Base-by-base conservation (phyloP, 2,113 vertebrate species). In the Oncorhynchus clarkii region DNA sequence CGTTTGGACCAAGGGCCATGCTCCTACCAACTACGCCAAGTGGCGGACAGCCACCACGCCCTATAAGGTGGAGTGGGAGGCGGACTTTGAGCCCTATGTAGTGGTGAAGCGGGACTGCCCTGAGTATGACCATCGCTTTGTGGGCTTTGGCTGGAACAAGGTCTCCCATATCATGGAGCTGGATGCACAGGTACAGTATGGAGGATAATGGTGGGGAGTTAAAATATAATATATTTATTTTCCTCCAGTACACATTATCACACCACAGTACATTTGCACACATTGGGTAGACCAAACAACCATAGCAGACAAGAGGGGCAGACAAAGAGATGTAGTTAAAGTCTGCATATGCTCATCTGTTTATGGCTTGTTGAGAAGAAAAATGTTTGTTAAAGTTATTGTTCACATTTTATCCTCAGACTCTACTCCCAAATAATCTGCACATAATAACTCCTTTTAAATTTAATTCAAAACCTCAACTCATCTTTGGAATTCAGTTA, bases 71-170 rank as follows among this genome's bases (percentile, higher is more conserved):
- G 95, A 95, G 0, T 99, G 97, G 97, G 96, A 96, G 73, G 91
- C 94, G 0, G 94, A 98, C 89, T 99, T 98, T 0, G 97, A 99
- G 87, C 97, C 97, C 70, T 98, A 99, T 0, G 95, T 99, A 72
- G 96, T 98, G 87, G 96, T 99, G 84, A 93, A 94, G 11, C 92
- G 91, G 5, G 96, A 97, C 87, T 98, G 96, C 86, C 97, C 97
- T 1, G 95, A 81, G 84, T 99, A 99, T 0, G 97, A 99, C 83
- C 94, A 96, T 88, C 95, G 97, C 48, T 99, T 99, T 0, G 95
- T 97, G 81, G 97, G 97, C 88, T 99, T 99, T 60, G 97, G 97
- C 87, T 99, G 97, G 97, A 99, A 99, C 94, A 99, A 99, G 87
- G 97, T 97, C 80, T 96, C 97, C 18, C 97, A 99, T 73, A 91